These are phyloP conservation scores for Buceros bicornis DNA, from an alignment of 2,797 vertebrate species.

Conservation along the genomic window DNA sequence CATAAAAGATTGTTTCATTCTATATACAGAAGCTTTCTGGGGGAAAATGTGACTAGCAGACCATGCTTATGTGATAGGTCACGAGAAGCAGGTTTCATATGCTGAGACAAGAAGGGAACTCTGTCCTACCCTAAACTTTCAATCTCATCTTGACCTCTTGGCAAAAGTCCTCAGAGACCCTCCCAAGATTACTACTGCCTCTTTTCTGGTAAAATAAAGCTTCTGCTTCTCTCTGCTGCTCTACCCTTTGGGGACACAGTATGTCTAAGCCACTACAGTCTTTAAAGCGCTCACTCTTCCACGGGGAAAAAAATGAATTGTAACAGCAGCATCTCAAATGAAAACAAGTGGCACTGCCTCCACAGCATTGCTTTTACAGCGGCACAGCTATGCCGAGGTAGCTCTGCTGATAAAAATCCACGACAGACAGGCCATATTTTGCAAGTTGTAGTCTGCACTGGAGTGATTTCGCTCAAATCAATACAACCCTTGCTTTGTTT, in stretches of 20 bases:
- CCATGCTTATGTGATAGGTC: neutral
- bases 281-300: neutral
- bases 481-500: neutral
- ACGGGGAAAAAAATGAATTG: neutral
- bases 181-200: slow-evolving; percentile 4
- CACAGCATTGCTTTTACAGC: neutral
- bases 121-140: neutral
- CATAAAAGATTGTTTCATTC: neutral
- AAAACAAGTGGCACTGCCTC: neutral
- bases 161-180: neutral
- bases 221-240: neutral
- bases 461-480: neutral
- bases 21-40: neutral
- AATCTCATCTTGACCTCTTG: neutral
- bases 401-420: neutral
- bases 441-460: neutral
- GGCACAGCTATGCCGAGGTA: neutral
- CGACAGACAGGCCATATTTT: neutral
- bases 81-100: neutral
- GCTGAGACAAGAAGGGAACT: slow-evolving; percentile 20
- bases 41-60: neutral
- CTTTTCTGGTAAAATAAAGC: neutral
- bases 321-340: neutral
- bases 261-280: neutral
- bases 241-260: neutral